Evolutionary conservation across 2,797 vertebrate genomes (phyloP).

Genomic region (Leuciscus waleckii): DNA sequence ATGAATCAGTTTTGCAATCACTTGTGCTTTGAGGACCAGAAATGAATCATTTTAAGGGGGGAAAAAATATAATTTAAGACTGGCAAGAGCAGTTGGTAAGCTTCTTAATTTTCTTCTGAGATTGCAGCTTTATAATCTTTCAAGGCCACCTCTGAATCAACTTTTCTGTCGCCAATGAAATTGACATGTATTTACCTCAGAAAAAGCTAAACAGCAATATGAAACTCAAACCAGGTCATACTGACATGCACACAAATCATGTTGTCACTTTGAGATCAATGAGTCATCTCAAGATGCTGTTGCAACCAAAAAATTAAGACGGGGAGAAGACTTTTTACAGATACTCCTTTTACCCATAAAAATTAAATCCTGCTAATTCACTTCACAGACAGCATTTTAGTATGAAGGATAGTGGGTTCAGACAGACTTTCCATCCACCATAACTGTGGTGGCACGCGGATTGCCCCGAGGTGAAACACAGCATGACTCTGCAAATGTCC

Average conservation of each 20-base stretch:
- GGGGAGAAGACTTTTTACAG: not conserved
- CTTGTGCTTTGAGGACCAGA: conserved; percentile 26
- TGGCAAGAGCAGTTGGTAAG: not conserved
- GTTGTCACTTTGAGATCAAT: conserved; percentile 28
- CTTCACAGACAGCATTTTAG: conserved; percentile 18
- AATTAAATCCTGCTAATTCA: conserved; percentile 20
- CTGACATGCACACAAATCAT: conserved; percentile 24
- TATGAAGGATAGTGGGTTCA: not conserved
- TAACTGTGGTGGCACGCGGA: not conserved
- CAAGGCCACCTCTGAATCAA: conserved; percentile 18
- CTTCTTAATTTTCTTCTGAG: conserved; percentile 13
- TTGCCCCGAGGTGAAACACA: not conserved
- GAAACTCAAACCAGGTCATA: conserved; percentile 1
- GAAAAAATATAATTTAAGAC: not conserved
- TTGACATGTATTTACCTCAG: conserved; percentile 6
- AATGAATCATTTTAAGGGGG: not conserved
- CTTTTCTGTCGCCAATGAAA: not conserved
- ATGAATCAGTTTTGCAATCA: conserved; percentile 27
- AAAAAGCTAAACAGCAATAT: conserved; percentile 30
- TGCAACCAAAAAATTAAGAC: conserved; percentile 19
- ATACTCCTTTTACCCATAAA: conserved; percentile 28
- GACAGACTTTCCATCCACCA: not conserved
- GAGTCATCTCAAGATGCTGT: conserved; percentile 8
- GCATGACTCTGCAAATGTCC: not conserved
- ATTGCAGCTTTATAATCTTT: conserved; percentile 13